Evolutionary conservation across 2,113 vertebrate genomes (phyloP), one percentile per base, ranked within the genome.

Genomic region (Poicephalus gulielmi): DNA sequence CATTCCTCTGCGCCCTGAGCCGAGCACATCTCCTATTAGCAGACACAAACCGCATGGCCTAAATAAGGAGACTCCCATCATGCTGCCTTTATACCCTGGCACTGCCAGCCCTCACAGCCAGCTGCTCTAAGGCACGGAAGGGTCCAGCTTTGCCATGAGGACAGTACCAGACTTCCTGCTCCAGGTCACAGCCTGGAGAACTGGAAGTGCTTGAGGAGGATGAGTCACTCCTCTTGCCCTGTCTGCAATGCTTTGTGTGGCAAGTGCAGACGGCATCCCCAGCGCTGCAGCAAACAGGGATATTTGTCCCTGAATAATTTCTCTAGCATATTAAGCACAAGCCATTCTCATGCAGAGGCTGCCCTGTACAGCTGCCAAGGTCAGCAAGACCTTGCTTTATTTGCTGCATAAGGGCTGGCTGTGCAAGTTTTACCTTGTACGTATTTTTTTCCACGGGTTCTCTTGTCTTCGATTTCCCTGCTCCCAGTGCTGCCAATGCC

Each of bases 321-420:
- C 96, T 91, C 95, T 46, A 86, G 92, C 68, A 95, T 94, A 95
- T 89, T 86, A 96, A 91, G 57, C 90, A 96, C 88, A 90, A 88
- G 94, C 92, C 91, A 91, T 96, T 96, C 94, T 92, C 93, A 91
- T 87, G 97, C 92, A 97, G 97, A 96, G 73, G 74, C 81, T 85
- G 93, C 92, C 94, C 96, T 93, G 95, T 92, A 69, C 88, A 74
- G 80, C 94, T 93, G 93, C 85, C 94, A 97, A 96, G 88, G 93
- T 97, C 95, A 97, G 86, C 12, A 33, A 97, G 96, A 95, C 96
- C 94, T 97, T 96, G 91, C 67, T 92, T 96, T 84, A 88, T 94
- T 91, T 82, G 68, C 87, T 96, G 31, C 95, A 97, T 89, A 95
- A 97, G 88, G 81, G 66, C 79, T 94, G 93, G 62, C 41, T 86